A percentile compares a stretch with the other conserved stretches of the same genome.
These are phyloP conservation scores for Otis tarda DNA, from an alignment of 2,113 vertebrate species.

Conservation along the genomic window DNA sequence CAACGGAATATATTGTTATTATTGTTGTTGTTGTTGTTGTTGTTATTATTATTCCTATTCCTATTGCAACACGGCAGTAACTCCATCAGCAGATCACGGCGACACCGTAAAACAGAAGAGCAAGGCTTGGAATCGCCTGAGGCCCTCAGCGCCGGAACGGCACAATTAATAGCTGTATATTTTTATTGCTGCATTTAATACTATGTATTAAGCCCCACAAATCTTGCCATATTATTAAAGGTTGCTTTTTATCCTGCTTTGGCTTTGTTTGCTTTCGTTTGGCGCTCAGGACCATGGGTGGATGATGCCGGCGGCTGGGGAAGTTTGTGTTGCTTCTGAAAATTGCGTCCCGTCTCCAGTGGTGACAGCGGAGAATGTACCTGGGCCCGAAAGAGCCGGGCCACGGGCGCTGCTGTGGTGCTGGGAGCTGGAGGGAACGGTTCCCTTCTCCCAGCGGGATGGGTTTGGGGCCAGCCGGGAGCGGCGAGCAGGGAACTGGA, in stretches of 20 bases:
- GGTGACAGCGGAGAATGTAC: not conserved
- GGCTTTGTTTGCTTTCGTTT: not conserved
- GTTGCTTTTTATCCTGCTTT: not conserved
- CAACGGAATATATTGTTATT: not conserved
- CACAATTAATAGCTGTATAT: slow-evolving; percentile 38
- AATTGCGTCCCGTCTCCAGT: accelerated
- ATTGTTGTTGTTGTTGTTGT: not conserved
- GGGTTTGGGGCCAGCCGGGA: not conserved
- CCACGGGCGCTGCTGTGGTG: accelerated
- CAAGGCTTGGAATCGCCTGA: not conserved
- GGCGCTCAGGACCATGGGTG: not conserved
- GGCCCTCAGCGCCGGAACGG: not conserved
- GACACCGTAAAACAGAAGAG: slow-evolving; percentile 40
- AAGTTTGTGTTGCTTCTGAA: not conserved
- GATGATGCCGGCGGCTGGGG: not conserved
- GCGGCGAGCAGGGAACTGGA: accelerated
- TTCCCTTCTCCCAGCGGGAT: not conserved
- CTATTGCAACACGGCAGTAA: not conserved
- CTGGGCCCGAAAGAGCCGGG: not conserved
- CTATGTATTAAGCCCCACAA: slow-evolving; percentile 31
- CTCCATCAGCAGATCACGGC: slow-evolving; percentile 11
- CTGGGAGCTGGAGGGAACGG: not conserved
- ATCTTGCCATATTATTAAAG: slow-evolving; percentile 20
- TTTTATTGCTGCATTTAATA: slow-evolving; percentile 52
- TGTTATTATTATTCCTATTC: not conserved